These are phyloP conservation scores for Trypoxylon attenuatum DNA, from an alignment of 2,888 invertebrate species.

Conservation along the genomic window DNA sequence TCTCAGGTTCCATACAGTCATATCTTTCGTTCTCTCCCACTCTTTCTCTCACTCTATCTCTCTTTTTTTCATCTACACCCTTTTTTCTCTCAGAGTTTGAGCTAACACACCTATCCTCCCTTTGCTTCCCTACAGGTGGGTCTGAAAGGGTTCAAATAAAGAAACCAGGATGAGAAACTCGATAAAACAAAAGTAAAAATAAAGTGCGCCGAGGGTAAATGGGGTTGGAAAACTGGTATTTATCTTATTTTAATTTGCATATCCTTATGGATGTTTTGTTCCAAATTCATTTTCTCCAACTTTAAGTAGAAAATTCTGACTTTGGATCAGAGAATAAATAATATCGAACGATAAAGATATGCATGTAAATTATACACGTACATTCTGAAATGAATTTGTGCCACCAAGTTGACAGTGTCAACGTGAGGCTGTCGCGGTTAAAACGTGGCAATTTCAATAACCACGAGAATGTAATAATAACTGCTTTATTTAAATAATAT, in stretches of 20 bases:
- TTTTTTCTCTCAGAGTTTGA: not conserved
- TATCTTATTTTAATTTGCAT: no score
- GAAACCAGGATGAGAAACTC: constrained; percentile 58
- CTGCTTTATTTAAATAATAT: constrained; percentile 58
- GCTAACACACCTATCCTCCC: constrained; percentile 39
- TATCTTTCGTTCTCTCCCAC: constrained; percentile 30
- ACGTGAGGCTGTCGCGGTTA: no score
- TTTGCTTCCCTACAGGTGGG: constrained; percentile 66
- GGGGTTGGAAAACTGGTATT: not conserved
- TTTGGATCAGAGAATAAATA: no score
- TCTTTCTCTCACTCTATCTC: constrained; percentile 16
- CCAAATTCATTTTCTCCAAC: no score
- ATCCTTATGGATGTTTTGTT: no score
- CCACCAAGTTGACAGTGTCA: no score
- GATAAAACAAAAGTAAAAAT: constrained; percentile 48
- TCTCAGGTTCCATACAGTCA: constrained; percentile 44
- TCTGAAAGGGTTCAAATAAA: constrained; percentile 72
- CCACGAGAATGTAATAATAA: constrained; percentile 51
- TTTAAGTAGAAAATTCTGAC: no score
- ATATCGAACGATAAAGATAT: not conserved
- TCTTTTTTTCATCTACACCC: constrained; percentile 1
- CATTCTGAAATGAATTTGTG: no score
- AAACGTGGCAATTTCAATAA: constrained; percentile 29
- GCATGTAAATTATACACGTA: no score
- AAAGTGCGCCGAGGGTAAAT: constrained; percentile 47